phyloP scores from a whole-genome alignment of 2,888 invertebrate species.

The Drosophila paucipuncta region DNA sequence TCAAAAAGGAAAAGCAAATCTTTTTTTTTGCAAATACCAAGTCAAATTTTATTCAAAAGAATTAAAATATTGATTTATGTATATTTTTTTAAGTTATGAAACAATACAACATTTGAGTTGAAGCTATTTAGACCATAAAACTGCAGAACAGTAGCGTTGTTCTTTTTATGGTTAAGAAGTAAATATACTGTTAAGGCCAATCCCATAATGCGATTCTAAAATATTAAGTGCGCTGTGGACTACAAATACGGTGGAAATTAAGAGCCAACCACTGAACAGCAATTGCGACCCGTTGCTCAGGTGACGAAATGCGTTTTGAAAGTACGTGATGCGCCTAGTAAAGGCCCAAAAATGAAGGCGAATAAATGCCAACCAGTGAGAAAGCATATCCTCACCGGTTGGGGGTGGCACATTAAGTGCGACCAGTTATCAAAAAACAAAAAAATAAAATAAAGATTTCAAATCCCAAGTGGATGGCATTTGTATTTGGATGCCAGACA shows the following conservation, averaged over 20 bases:
- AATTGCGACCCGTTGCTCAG: constrained; percentile 56
- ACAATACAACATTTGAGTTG: not conserved
- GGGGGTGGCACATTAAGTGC: constrained; percentile 54
- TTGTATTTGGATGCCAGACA: constrained; percentile 60
- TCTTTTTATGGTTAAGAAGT: not conserved
- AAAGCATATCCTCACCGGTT: constrained; percentile 22
- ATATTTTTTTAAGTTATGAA: not conserved
- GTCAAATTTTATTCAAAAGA: not conserved
- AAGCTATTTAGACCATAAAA: not conserved
- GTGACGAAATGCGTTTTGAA: constrained; percentile 75
- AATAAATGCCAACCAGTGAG: constrained; percentile 26
- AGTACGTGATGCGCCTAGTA: constrained; percentile 71
- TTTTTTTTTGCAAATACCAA: not conserved
- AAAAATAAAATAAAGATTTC: constrained; percentile 8
- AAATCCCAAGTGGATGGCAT: constrained; percentile 58
- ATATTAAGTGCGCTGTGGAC: not conserved
- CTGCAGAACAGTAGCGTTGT: not conserved
- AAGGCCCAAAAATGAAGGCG: constrained; percentile 50
- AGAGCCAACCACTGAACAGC: constrained; percentile 38
- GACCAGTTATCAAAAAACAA: constrained; percentile 1
- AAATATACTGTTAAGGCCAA: not conserved
- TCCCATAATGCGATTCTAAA: not conserved
- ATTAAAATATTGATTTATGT: not conserved
- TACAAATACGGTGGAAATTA: constrained; percentile 9
- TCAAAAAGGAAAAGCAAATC: not conserved